These are phyloP conservation scores for Leptodactylus fallax DNA, from an alignment of 2,797 vertebrate genomes.

Conservation along the genomic window DNA sequence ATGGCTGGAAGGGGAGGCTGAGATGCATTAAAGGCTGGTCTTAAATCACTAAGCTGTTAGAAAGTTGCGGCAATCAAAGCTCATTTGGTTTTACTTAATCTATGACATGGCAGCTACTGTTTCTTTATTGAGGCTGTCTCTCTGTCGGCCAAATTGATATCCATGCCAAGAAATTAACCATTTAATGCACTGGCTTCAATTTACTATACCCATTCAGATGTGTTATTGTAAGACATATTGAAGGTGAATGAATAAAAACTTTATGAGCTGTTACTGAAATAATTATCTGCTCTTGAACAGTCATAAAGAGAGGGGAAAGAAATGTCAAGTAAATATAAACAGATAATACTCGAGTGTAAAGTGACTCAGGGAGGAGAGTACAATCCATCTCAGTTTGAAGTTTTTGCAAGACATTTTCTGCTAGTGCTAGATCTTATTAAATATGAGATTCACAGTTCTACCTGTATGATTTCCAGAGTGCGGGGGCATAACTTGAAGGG, in stretches of 20 bases:
- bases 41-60: conserved; percentile 66
- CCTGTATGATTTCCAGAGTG: background rate
- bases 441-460: background rate
- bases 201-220: background rate
- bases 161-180: conserved; percentile 26
- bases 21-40: conserved; percentile 69
- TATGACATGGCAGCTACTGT: conserved; percentile 67
- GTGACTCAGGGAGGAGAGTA: background rate
- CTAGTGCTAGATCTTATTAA: background rate
- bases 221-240: background rate
- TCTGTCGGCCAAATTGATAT: background rate
- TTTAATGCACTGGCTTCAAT: background rate
- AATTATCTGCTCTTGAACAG: conserved; percentile 8
- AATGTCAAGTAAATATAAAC: conserved; percentile 21
- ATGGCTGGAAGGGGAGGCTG: conserved; percentile 67
- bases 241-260: conserved; percentile 22
- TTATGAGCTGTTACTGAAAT: conserved; percentile 13
- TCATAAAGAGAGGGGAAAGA: background rate
- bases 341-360: background rate
- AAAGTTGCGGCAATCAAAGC: conserved; percentile 65
- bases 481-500: too few species aligned
- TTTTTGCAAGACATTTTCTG: background rate
- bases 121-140: conserved; percentile 53
- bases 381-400: background rate
- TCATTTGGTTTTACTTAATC: conserved; percentile 69